Base-by-base conservation (phyloP, 2,888 invertebrate genomes). In the Patella ulyssiponensis region DNA sequence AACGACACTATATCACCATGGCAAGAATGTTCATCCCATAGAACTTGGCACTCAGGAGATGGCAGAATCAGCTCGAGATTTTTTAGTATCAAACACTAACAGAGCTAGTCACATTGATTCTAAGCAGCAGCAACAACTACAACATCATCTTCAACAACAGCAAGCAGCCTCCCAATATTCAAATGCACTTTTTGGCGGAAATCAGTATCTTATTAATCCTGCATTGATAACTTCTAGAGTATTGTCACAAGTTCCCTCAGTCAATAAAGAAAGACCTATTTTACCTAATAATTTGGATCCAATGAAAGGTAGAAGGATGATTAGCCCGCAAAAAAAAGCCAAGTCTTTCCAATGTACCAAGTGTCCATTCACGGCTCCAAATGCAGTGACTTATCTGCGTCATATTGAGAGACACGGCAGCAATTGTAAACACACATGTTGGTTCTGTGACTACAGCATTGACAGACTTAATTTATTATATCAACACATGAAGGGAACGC, bases 361-460 rank as follows among this genome's bases (percentile, higher is more conserved):
- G 72, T 90, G 89, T 77, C 84, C 85, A 33, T 90, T 87, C 77
- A 86, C 85, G 3, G 86, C 86, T 51, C 86, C 87, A 12, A 86
- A 84, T 81, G 81, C 85, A 14, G 84, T 85, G 7, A 87, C 87
- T 0, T 89, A 87, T 72, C 83, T 86, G 11, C 82, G 87, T 5
- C 89, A 89, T 77, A 86, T 86, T 71, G 87, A 88, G 69, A 76
- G 86, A 33, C 89, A 89, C 82, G 88, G 87, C n/a, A 87, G 87
- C 76, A 87, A 87, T 74, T 83, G 87, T 76, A 83, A 85, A n/a
- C 88, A 88, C 71, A 88, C 86, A 9, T 89, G 89, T 77, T 82
- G 85, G 71, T 87, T 85, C 80, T 90, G 90, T 82, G 89, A 90
- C 79, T 91, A 90, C 84, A 90, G 90, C 76, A 87, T 89, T 44